Evolutionary conservation across 2,888 invertebrate species (phyloP), one percentile per base, ranked within the genome.

Genomic region (Patella pellucida): DNA sequence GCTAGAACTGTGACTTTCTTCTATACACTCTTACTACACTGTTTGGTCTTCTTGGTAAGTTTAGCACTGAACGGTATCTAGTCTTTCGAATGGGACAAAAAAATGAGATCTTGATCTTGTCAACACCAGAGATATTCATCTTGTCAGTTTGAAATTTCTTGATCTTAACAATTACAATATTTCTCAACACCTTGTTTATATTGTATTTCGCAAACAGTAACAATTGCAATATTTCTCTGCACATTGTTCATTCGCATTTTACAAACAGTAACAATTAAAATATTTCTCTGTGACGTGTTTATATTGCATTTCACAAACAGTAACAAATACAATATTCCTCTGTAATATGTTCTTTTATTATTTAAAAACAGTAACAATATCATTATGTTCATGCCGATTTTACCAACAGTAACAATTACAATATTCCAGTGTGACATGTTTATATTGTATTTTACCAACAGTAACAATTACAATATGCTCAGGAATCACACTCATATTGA

Each of bases 1-100:
- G 92, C 92, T 7, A 86, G 92, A 41, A 90, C 91, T 52, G 85
- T 92, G 51, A 90, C 92, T 70, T 92, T 92, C 84, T 89, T 92
- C 85, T 93, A 93, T 89, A 91, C 92, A 7, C 79, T 92, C 52
- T 81, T 92, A 11, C 89, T 93, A 14, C 93, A 92, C 79, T 84
- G 90, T 50, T 86, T 92, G 19, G 91, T 92, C 14, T 92, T 92
- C 85, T 79, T 92, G 87, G 92, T 92, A 79, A 85, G 90, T 85
- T 52, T 51, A 31, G 11, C 0, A 16, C 11, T 0, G 56, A 11
- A 9, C 51, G 19, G 41, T 41, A 41, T 41, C 41, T 41, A 41
- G 41, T 41, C 5, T 9, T 9, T 41, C 41, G 9, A 41, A 41
- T 9, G 16, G n/a, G 62, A 62, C 7, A 41, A 41, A 41, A 41